These are phyloP conservation scores for Triplophysa rosa DNA, from an alignment of 2,113 vertebrate species.

Conservation along the genomic window DNA sequence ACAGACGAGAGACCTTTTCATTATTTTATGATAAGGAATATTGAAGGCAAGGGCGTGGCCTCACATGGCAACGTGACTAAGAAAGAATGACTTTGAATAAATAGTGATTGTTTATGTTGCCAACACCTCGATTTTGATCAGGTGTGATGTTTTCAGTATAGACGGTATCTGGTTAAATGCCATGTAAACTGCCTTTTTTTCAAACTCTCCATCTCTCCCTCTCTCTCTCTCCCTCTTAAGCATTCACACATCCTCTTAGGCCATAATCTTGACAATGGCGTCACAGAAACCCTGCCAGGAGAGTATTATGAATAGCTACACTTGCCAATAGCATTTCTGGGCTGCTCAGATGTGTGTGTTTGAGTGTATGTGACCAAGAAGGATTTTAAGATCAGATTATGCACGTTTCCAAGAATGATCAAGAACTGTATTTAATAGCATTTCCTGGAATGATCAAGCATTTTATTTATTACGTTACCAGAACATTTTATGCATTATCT, in stretches of 20 bases:
- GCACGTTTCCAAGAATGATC: background rate
- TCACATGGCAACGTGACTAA: background rate
- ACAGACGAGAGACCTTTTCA: background rate
- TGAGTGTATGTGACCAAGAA: background rate
- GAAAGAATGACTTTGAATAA: background rate
- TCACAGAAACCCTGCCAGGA: conserved; percentile 30
- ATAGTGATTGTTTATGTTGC: background rate
- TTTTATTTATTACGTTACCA: too few species aligned
- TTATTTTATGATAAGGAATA: conserved; percentile 1
- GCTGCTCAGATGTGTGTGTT: conserved; percentile 1
- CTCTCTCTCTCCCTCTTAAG: too few species aligned
- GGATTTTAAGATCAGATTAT: background rate
- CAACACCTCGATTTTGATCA: background rate
- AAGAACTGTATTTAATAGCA: too few species aligned
- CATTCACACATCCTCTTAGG: conserved; percentile 16
- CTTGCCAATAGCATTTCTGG: conserved; percentile 6
- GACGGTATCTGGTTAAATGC: too few species aligned
- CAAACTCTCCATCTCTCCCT: conserved; percentile 4
- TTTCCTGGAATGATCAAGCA: too few species aligned
- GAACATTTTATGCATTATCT: too few species aligned
- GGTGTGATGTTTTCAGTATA: background rate
- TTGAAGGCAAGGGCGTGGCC: background rate
- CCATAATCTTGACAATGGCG: conserved; percentile 20
- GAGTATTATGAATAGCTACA: conserved; percentile 41
- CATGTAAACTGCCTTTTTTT: background rate